These are phyloP conservation scores for Scylla paramamosain DNA, from an alignment of 1,140 invertebrate species.

Conservation along the genomic window DNA sequence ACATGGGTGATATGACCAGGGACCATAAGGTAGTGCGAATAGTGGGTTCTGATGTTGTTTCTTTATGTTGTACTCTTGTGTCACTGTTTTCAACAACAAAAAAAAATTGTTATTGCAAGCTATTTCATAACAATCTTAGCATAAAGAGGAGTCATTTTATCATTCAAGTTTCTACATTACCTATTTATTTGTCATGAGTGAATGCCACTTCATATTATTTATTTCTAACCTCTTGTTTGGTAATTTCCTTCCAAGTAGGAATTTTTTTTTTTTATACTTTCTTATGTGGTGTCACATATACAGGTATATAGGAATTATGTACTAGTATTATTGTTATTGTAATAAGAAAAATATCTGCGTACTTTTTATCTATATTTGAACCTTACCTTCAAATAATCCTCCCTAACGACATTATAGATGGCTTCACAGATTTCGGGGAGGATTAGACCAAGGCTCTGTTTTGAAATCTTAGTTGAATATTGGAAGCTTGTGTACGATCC, in stretches of 20 bases:
- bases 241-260: not conserved
- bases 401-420: slow-evolving; percentile 40
- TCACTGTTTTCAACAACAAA: too few relatives aligned
- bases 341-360: not conserved
- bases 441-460: slow-evolving; percentile 24
- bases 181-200: too few relatives aligned
- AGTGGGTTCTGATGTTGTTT: not conserved
- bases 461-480: slow-evolving; percentile 41
- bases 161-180: slow-evolving; percentile 36
- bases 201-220: not conserved
- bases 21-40: not conserved
- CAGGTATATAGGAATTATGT: slow-evolving; percentile 32
- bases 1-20: not conserved
- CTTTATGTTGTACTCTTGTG: not conserved
- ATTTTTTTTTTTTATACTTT: too few relatives aligned
- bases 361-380: not conserved
- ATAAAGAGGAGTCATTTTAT: slow-evolving; percentile 38
- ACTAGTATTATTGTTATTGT: slow-evolving; percentile 39
- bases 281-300: not conserved
- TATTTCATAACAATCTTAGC: slow-evolving; percentile 36
- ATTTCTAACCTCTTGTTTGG: not conserved
- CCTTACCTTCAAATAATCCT: slow-evolving; percentile 41
- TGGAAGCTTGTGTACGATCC: slow-evolving; percentile 32
- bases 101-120: not conserved
- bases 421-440: slow-evolving; percentile 29